These are phyloP conservation scores for Cochlearius cochlearius DNA, from an alignment of 2,113 vertebrate genomes.

Conservation along the genomic window DNA sequence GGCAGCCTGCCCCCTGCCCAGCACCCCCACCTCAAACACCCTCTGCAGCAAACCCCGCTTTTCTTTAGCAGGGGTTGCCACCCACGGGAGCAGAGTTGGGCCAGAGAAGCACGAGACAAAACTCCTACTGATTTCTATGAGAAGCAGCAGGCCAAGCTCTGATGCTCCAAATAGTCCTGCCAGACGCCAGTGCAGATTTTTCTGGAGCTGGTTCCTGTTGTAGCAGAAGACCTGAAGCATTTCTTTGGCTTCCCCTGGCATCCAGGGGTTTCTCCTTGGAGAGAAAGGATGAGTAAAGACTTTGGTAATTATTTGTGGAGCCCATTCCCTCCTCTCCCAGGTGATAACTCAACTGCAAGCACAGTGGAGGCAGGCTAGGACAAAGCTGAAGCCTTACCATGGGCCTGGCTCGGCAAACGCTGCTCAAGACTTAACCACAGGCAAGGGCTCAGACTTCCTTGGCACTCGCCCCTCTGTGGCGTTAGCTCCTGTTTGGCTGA, in stretches of 20 bases:
- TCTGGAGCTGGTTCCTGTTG: not conserved
- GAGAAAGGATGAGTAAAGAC: not conserved
- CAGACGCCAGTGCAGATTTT: not conserved
- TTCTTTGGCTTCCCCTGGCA: not conserved
- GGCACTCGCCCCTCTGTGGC: fast-evolving
- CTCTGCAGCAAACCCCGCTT: fast-evolving
- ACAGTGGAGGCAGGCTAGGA: not conserved
- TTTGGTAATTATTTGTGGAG: not conserved
- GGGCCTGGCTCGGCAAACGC: not conserved
- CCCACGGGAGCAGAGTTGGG: not conserved
- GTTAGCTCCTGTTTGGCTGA: not conserved
- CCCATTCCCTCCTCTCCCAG: not conserved
- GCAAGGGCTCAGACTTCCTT: not conserved
- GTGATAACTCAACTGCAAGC: not conserved
- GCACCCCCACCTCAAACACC: not conserved
- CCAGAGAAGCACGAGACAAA: not conserved
- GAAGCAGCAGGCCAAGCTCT: not conserved
- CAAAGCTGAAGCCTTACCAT: not conserved
- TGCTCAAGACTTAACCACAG: not conserved
- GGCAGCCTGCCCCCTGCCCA: not conserved
- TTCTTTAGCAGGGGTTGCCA: not conserved
- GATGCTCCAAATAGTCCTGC: not conserved
- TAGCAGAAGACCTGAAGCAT: not conserved
- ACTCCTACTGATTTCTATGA: not conserved
- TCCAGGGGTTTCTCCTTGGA: not conserved